Percentiles rank a stretch among this genome's conserved stretches.
These are phyloP conservation scores for Ataeniobius toweri DNA, from an alignment of 2,797 vertebrate genomes.

Conservation along the genomic window DNA sequence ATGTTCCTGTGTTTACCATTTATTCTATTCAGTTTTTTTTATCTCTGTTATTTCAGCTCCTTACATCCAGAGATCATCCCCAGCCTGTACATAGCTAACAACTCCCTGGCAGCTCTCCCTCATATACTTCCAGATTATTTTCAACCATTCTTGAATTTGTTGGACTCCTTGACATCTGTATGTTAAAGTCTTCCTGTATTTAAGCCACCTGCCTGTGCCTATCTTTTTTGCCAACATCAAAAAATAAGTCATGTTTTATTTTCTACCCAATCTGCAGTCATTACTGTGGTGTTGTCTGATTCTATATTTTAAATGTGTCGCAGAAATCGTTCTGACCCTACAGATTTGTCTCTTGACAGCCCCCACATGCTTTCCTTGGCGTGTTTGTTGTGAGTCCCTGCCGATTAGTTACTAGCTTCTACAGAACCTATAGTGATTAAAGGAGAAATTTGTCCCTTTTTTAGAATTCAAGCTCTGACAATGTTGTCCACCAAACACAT, in stretches of 20 bases:
- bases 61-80: too few species aligned
- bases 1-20: background rate
- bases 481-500: background rate
- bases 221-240: background rate
- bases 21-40: background rate
- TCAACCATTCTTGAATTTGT: background rate
- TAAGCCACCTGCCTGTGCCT: background rate
- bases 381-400: background rate
- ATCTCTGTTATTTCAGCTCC: too few species aligned
- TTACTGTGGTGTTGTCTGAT: background rate
- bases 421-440: background rate
- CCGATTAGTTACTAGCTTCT: conserved; percentile 1
- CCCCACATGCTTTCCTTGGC: background rate
- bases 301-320: background rate
- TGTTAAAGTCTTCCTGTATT: background rate
- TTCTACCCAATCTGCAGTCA: background rate
- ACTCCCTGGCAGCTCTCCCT: too few species aligned
- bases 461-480: conserved; percentile 8
- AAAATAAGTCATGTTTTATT: too few species aligned
- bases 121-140: background rate
- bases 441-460: conserved; percentile 5
- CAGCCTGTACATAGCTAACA: too few species aligned
- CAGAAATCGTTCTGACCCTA: background rate
- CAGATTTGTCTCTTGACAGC: background rate
- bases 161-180: background rate